phyloP scores from a whole-genome alignment of 2,888 invertebrate genomes.

The Diplolepis rosae region DNA sequence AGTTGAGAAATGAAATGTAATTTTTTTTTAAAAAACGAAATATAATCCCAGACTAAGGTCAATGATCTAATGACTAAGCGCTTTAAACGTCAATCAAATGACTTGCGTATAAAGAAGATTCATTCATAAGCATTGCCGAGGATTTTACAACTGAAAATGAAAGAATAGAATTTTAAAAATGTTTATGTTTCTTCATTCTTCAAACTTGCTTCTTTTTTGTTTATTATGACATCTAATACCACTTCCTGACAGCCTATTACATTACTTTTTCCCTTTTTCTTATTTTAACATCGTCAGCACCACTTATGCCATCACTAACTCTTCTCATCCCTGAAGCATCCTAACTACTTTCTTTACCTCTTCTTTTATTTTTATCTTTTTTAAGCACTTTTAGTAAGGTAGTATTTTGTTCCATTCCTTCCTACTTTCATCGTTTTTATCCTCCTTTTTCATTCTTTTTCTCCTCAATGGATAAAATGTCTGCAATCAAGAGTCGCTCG shows the following conservation, averaged over 20 bases:
- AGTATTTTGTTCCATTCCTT: background rate
- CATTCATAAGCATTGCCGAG: no score
- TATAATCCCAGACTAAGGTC: background rate
- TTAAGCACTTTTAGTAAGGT: background rate
- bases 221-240: no score
- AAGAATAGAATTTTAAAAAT: no score
- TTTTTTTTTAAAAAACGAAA: background rate
- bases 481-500: conserved; percentile 8
- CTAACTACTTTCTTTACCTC: background rate
- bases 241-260: background rate
- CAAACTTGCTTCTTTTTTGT: no score
- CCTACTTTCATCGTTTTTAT: background rate
- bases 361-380: background rate
- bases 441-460: background rate
- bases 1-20: background rate
- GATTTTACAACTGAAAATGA: no score
- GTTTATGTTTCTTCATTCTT: no score
- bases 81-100: conserved; percentile 24
- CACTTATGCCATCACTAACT: background rate
- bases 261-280: background rate
- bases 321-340: background rate
- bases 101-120: background rate
- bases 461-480: background rate
- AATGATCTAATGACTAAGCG: no score
- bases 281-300: background rate